Base-by-base conservation (phyloP, 2,797 vertebrate species). In the Nannoperca obscura region DNA sequence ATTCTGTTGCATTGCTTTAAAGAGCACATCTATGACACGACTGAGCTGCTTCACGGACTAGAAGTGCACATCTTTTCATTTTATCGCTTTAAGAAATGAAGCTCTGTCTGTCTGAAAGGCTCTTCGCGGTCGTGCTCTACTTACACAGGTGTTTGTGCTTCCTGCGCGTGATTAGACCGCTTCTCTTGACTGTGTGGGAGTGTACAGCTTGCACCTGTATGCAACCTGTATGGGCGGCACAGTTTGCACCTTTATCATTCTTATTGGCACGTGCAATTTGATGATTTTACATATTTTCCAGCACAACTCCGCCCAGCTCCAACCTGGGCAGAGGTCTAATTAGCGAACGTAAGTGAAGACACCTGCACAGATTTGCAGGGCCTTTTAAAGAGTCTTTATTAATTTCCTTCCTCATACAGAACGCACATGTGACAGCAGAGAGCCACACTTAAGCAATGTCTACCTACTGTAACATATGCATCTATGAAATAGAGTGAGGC, bases 1-100 rank as follows among this genome's bases (percentile, higher is more conserved):
- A 34, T 22, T 69, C 50, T 64, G 64, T 14, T 67, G 55, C 65
- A 76, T 24, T 62, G 54, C 54, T 52, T 86, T 76, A 42, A 58
- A 27, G n/a, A 59, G 36, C 44, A 62, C 46, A 20, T 65, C 50
- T 62, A 20, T 78, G 5, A 58, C 9, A 15, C 6, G 52, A 58
- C 64, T 47, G 62, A 60, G 36, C 34, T 13, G n/a, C 30, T 54
- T 54, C 42, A 13, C 14, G 14, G 70, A 73, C 34, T 4, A 27
- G 3, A 57, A 20, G n/a, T 8, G 15, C 7, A 27, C 27, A 24
- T 15, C 24, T 22, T 9, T 27, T 15, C 24, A 17, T 9, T 27
- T 27, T n/a, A 38, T 13, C 30, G 8, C 60, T 52, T 20, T 54
- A 2, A 24, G 12, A 59, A n/a, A 54, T 17, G 0, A 54, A 27